Conservation (phyloP, 2,888 invertebrate species). For the Heliconius sara region DNA sequence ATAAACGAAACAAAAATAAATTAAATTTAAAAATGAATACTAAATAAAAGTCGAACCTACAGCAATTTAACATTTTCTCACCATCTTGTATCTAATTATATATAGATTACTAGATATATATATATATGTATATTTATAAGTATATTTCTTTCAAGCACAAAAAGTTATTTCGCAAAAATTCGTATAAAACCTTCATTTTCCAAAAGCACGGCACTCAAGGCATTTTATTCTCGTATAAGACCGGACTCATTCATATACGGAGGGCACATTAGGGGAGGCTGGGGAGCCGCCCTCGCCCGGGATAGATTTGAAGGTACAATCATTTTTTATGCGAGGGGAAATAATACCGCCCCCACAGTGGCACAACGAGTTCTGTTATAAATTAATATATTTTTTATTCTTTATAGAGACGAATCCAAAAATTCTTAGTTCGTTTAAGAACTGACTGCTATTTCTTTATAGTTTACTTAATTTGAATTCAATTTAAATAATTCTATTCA, state of each 20-base stretch:
- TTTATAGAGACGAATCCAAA: background rate
- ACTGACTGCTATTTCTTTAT: background rate
- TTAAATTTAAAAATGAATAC: no score
- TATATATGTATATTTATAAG: background rate
- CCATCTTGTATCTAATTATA: no score
- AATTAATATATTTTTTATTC: background rate
- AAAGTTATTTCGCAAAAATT: conserved; percentile 1
- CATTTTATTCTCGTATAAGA: conserved; percentile 52
- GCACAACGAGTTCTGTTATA: conserved; percentile 52
- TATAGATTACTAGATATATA: no score
- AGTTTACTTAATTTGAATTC: background rate
- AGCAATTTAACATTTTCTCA: no score
- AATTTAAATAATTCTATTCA: background rate
- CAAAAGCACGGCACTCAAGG: conserved; percentile 44
- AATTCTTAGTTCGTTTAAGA: background rate
- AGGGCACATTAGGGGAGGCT: conserved; percentile 56
- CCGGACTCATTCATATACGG: conserved; percentile 71
- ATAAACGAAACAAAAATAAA: no score
- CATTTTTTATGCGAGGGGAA: conserved; percentile 84
- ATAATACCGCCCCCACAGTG: conserved; percentile 57
- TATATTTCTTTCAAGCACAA: background rate
- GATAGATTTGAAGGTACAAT: conserved; percentile 84
- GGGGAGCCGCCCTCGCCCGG: conserved; percentile 73
- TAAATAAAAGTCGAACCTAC: no score
- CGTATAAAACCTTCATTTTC: conserved; percentile 34